Base-by-base conservation (phyloP, 2,888 invertebrate genomes). In the Philaethria dido region DNA sequence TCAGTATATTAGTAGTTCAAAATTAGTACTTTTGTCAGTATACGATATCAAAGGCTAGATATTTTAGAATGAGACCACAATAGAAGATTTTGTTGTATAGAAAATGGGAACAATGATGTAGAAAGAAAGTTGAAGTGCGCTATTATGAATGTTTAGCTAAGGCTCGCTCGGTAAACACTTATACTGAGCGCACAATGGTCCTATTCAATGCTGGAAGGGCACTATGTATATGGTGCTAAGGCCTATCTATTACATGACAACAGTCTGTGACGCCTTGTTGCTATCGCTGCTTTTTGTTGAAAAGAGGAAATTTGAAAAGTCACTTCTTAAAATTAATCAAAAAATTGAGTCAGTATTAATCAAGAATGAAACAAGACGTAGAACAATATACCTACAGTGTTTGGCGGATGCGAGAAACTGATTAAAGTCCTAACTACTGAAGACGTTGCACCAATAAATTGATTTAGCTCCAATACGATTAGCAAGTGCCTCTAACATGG, bases 101-200 rank as follows among this genome's bases (percentile, higher is more conserved):
- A 68, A 66, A 68, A 69, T 57, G 74, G 70, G 73, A 71, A 77
- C 79, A 79, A 77, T 80, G 79, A 75, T 64, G 75, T 73, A 72
- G 77, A 80, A 80, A 80, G 81, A 80, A 80, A 78, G 75, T 77
- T 82, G 77, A 78, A 84, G 84, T 70, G 69, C 63, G 71, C 78
- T 74, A 74, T 80, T 85, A 82, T 72, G 72, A 72, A 72, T 78
- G 77, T 76, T 78, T 76, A 71, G 64, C 68, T 70, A 73, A 74
- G 77, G 71, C 71, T 59, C 69, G 73, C 69, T 74, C 71, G 42
- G 75, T 72, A 78, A 77, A 77, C 78, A 76, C 74, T 76, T 68
- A 65, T 67, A 13, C 69, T 47, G 42, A 16, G 64, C 54, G 47
- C 55, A 71, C 71, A 71, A 71, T 71, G 62, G 64, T 47, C 61